Conservation (phyloP, 2,888 invertebrate species). For the Heliconius ismenius region DNA sequence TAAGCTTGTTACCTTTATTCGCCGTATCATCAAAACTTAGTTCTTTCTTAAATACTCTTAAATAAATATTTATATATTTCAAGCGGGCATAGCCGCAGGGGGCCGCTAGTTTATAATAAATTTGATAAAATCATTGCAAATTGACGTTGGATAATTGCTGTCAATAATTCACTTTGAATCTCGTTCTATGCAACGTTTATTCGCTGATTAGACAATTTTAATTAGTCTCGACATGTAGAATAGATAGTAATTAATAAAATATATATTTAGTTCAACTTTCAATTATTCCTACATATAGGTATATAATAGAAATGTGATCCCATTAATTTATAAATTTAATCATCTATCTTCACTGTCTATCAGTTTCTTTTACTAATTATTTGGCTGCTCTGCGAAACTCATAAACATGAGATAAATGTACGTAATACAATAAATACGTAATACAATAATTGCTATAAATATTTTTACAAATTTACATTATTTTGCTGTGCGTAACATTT, state of each 20-base stretch:
- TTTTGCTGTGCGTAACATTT: too few species aligned
- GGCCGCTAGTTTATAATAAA: neutral
- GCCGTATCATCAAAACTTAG: too few species aligned
- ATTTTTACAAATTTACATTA: too few species aligned
- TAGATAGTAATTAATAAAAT: constrained; percentile 1
- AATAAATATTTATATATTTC: too few species aligned
- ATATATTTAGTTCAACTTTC: neutral
- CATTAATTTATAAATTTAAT: neutral
- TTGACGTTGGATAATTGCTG: neutral
- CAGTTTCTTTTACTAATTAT: neutral
- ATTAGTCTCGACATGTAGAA: constrained; percentile 3
- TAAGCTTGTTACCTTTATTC: too few species aligned
- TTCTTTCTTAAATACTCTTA: too few species aligned
- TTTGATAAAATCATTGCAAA: neutral
- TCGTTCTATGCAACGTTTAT: neutral
- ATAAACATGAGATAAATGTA: neutral
- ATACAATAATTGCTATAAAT: too few species aligned
- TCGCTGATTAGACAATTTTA: constrained; percentile 18
- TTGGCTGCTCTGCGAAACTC: neutral
- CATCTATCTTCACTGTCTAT: neutral
- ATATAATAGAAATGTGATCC: neutral
- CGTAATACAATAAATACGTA: too few species aligned
- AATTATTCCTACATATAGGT: neutral
- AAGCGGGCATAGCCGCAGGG: too few species aligned
- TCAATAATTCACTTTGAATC: neutral